Base-by-base conservation (phyloP, 2,888 invertebrate genomes). In the Azorinus chamasolen region DNA sequence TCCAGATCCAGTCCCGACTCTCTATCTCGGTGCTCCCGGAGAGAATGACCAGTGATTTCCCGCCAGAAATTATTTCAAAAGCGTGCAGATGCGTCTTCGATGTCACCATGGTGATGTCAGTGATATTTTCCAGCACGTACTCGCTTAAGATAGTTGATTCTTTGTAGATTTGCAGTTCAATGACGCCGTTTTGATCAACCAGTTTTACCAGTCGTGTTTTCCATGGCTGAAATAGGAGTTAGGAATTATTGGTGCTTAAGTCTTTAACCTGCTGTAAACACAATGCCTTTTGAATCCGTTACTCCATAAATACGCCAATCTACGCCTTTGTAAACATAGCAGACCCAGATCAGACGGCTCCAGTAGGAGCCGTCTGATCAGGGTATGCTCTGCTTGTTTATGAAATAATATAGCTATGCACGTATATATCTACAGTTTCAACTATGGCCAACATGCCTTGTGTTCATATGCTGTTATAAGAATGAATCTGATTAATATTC, bases 11-110 rank as follows among this genome's bases (percentile, higher is more conserved):
- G 14, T 76, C 78, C 45, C 82, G 71, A 4, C 89, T 87, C 43
- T 89, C 88, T 25, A 73, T 39, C 54, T 86, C 83, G 0, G 82
- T 70, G 4, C 58, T 46, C 10, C 87, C 89, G 37, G 87, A 86
- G 59, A 90, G 55, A 18, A 88, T 82, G 25, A 78, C 10, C 14
- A 89, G 59, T 4, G 80, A 76, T 12, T 86, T 84, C 16, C 77
- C 75, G 16, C 55, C 59, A 62, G 85, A 84, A 27, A 85, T 74
- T 6, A 90, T 82, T 64, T 88, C 85, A 58, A 90, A 89, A 22
- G 90, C 89, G 61, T 86, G 79, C 27, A 77, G 75, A 55, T 84
- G 88, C 10, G 89, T 89, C 74, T 85, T 86, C 22, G 89, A 89
- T 20, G 77, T 78, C 10, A 86, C 82, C 63, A 70, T 61, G 58